Base-by-base conservation (phyloP, 2,113 vertebrate species). In the Mesitornis unicolor region DNA sequence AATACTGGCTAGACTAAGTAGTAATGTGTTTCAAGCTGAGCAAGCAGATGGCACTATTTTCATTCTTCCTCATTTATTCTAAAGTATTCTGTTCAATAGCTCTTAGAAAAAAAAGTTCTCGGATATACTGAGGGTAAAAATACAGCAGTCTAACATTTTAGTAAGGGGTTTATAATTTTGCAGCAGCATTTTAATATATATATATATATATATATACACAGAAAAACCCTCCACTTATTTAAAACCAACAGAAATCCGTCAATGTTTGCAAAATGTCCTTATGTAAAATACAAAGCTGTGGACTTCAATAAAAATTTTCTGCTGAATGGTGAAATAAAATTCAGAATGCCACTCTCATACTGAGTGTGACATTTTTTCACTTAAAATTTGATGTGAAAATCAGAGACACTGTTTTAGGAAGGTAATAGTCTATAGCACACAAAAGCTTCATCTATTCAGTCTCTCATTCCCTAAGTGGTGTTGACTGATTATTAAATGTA, bases 1-100 rank as follows among this genome's bases (percentile, higher is more conserved):
- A n/a, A 10, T 73, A 82, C 33, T 40, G 43, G 15, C 21, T 74
- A 84, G 26, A 26, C 12, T 92, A 88, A 59, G 19, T 8, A 73
- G 25, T 42, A 69, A 56, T 38, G 14, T 54, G n/a, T 70, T 86
- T 94, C 79, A 93, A 81, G 51, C 73, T 70, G 73, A 88, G 71
- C 68, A 95, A 92, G 83, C 92, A 92, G 92, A 93, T 94, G 92
- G 36, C 75, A 91, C 61, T 95, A 80, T 89, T 89, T 76, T 93
- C 68, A 77, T 80, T 92, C 45, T 83, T 65, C 45, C 7, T 83
- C 15, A 74, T 86, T 77, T 88, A 85, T 88, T 89, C 85, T 64
- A 48, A 95, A 75, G 10, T 36, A 42, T 80, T 90, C 88, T 83
- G 6, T 83, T 79, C 17, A 82, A 28, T 85, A 70, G 67, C 85